Conservation (phyloP, 2,888 invertebrate genomes). For the Dermolepida albohirtum region DNA sequence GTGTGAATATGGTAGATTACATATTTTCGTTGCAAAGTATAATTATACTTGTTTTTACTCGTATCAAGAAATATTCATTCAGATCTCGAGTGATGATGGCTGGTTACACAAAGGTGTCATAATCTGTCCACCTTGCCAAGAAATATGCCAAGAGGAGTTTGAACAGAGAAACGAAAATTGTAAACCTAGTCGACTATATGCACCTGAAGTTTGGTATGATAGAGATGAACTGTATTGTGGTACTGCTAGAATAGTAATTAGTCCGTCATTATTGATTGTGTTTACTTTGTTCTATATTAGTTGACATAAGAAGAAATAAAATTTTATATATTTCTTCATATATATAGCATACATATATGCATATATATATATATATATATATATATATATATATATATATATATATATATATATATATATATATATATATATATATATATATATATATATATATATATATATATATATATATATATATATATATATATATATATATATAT, state of each 20-base stretch:
- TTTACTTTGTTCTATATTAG: no score
- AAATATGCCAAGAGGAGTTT: conserved; percentile 76
- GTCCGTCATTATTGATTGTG: conserved; percentile 6
- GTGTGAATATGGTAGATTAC: conserved; percentile 81
- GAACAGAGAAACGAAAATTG: conserved; percentile 71
- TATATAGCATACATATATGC: no score
- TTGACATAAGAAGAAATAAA: no score
- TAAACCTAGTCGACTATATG: conserved; percentile 75
- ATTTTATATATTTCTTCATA: no score
- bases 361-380: no score
- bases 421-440: no score
- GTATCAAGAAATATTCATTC: conserved; percentile 82
- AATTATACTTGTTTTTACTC: conserved; percentile 90
- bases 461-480: no score
- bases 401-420: no score
- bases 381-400: no score
- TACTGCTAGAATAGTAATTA: conserved; percentile 42
- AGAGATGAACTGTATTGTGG: conserved; percentile 75
- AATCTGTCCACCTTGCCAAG: conserved; percentile 90
- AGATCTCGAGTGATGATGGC: conserved; percentile 79
- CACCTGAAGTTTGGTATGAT: conserved; percentile 79
- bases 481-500: no score
- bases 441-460: no score
- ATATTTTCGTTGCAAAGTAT: conserved; percentile 86
- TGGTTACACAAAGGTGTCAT: conserved; percentile 95